Conservation (phyloP, 2,888 invertebrate species). For the Desoria tigrina region DNA sequence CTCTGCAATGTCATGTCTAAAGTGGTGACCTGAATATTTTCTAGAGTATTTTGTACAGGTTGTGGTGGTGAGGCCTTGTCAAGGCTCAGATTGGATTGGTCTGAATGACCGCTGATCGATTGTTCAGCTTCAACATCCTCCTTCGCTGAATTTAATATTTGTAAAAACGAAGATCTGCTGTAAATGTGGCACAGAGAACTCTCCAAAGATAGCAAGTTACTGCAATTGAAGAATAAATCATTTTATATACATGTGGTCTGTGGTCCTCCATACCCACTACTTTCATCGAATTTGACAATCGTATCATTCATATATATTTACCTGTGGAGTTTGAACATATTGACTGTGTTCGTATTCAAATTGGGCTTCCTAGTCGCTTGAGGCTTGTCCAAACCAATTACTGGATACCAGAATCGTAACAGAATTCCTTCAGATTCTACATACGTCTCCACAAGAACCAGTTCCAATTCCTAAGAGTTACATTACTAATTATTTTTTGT, state of each 20-base stretch:
- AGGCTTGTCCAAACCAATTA: conserved; percentile 57
- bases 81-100: too few species aligned
- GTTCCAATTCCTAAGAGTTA: too few species aligned
- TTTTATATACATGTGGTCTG: conserved; percentile 26
- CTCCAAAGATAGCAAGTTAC: conserved; percentile 56
- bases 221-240: conserved; percentile 34
- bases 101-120: too few species aligned
- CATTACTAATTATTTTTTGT: too few species aligned
- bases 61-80: background rate
- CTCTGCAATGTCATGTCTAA: too few species aligned
- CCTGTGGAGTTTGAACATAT: conserved; percentile 39
- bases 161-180: conserved; percentile 56
- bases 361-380: conserved; percentile 51
- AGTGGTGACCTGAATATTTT: conserved; percentile 54
- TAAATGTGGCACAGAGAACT: conserved; percentile 55
- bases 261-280: too few species aligned
- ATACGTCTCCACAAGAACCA: conserved; percentile 58
- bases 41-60: conserved; percentile 51
- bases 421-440: conserved; percentile 57
- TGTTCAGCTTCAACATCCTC: background rate
- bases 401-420: conserved; percentile 58
- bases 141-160: background rate
- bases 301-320: conserved; percentile 4
- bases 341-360: conserved; percentile 24
- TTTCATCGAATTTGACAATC: too few species aligned